Evolutionary conservation across 2,888 invertebrate species (phyloP).

Genomic region (Cistogaster globosa): DNA sequence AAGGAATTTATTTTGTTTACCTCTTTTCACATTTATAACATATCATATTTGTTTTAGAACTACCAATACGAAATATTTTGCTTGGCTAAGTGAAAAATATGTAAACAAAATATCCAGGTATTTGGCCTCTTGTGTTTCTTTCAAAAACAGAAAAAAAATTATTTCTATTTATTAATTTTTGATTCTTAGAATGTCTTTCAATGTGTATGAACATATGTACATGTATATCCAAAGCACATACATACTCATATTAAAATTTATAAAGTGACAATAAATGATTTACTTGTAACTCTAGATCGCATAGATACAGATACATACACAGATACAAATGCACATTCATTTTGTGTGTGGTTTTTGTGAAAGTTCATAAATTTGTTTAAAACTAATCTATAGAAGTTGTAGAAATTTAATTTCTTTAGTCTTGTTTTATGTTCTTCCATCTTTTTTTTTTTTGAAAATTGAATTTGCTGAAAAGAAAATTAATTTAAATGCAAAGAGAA

Average conservation of each 20-base stretch:
- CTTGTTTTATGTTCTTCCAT: no score
- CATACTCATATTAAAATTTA: not conserved
- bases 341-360: slow-evolving; percentile 25
- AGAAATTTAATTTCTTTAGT: slow-evolving; percentile 11
- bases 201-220: not conserved
- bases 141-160: not conserved
- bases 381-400: slow-evolving; percentile 53
- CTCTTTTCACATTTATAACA: no score
- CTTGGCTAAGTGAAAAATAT: not conserved
- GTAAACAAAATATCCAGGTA: slow-evolving; percentile 17
- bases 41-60: no score
- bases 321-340: not conserved
- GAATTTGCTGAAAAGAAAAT: slow-evolving; percentile 35
- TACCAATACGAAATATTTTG: not conserved
- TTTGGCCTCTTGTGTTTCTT: slow-evolving; percentile 24
- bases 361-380: slow-evolving; percentile 26
- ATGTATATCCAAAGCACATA: not conserved
- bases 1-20: no score
- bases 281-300: slow-evolving; percentile 24
- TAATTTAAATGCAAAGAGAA: slow-evolving; percentile 5
- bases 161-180: no score
- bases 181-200: not conserved
- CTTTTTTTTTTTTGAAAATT: slow-evolving; percentile 37
- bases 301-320: not conserved
- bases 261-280: slow-evolving; percentile 66